Percentiles rank a stretch among this genome's conserved stretches.
Evolutionary conservation across 2,113 vertebrate genomes (phyloP).

Genomic region (Caloenas nicobarica): DNA sequence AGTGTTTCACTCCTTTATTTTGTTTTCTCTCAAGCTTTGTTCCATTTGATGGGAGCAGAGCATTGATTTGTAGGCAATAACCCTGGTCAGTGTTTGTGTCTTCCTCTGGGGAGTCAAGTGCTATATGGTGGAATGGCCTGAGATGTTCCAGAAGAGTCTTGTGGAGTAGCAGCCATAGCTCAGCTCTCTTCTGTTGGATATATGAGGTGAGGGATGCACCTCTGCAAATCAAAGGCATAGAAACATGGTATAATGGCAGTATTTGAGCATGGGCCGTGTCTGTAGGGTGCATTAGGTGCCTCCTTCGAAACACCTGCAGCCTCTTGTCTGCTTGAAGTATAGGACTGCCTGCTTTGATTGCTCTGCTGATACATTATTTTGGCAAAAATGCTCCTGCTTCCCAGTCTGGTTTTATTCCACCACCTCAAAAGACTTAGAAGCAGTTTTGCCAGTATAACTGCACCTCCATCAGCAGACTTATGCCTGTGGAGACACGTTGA

Average conservation of each 20-base stretch:
- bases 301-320: not conserved
- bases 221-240: not conserved
- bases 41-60: not conserved
- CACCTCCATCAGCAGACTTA: not conserved
- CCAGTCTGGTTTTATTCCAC: not conserved
- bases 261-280: not conserved
- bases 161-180: not conserved
- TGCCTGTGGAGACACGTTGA: constrained; percentile 18
- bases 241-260: not conserved
- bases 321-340: not conserved
- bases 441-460: constrained; percentile 43
- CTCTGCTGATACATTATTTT: not conserved
- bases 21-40: not conserved
- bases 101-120: not conserved
- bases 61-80: not conserved
- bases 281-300: not conserved
- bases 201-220: not conserved
- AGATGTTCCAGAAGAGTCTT: not conserved
- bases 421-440: not conserved
- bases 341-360: not conserved
- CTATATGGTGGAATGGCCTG: not conserved
- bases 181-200: not conserved
- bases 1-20: not conserved
- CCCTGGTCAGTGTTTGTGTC: not conserved
- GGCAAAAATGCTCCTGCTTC: not conserved